A percentile compares a stretch with the other conserved stretches of the same genome.
phyloP scores from a whole-genome alignment of 2,113 vertebrate species.

The Psilopsiagon aurifrons region DNA sequence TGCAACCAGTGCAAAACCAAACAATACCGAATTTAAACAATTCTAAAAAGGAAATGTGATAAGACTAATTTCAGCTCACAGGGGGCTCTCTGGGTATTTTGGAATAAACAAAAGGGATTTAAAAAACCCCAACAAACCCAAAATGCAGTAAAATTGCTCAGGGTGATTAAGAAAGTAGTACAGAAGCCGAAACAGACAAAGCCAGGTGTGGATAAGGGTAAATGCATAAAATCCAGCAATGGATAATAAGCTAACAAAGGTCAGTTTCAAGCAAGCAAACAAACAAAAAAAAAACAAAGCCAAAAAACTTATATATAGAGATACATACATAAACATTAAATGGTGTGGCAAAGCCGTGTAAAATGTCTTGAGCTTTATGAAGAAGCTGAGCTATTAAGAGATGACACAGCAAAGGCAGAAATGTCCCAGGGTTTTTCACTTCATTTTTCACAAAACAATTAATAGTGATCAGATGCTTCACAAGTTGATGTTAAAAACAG shows the following conservation, averaged over 20 bases:
- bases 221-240: not conserved
- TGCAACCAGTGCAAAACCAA: not conserved
- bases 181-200: not conserved
- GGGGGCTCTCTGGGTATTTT: not conserved
- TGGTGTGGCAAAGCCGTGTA: not conserved
- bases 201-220: not conserved
- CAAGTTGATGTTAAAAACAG: not conserved
- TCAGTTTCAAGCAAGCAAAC: not conserved
- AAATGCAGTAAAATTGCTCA: not conserved
- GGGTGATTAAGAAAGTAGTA: not conserved
- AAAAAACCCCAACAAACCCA: not conserved
- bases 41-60: not conserved
- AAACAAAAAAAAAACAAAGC: not conserved
- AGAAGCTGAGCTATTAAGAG: not conserved
- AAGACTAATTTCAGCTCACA: not conserved
- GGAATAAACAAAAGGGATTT: not conserved
- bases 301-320: not conserved
- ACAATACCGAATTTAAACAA: not conserved
- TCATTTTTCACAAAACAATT: not conserved
- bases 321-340: not conserved
- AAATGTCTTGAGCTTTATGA: not conserved
- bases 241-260: not conserved
- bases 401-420: not conserved
- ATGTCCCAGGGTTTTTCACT: not conserved
- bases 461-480: not conserved